phyloP scores from a whole-genome alignment of 2,113 vertebrate genomes.

The Theristicus caerulescens region DNA sequence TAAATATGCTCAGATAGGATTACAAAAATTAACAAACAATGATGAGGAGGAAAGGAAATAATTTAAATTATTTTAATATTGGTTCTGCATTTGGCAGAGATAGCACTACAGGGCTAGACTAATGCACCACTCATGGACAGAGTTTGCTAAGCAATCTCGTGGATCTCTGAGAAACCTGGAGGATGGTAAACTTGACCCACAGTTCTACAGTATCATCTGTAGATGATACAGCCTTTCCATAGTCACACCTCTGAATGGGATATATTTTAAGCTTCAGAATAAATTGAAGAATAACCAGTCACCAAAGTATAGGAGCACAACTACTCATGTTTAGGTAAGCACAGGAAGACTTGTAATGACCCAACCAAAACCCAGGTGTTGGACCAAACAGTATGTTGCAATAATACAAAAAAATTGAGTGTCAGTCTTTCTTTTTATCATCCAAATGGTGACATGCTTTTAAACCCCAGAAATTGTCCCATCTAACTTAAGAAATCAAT shows the following conservation, averaged over 20 bases:
- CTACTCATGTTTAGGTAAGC: background rate
- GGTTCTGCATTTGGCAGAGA: background rate
- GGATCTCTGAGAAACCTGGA: background rate
- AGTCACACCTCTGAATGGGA: no score
- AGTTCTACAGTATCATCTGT: background rate
- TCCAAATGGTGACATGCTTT: background rate
- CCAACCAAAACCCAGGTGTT: background rate
- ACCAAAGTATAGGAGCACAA: background rate
- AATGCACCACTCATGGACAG: background rate
- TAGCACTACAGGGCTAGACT: background rate
- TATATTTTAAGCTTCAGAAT: background rate
- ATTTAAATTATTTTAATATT: background rate
- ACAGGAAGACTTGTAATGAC: background rate
- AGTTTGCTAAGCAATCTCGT: background rate
- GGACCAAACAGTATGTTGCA: background rate
- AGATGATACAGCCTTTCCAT: background rate
- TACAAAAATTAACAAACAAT: background rate
- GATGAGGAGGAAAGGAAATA: background rate
- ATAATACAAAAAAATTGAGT: background rate
- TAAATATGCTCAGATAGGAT: background rate
- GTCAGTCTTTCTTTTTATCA: background rate
- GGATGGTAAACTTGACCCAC: background rate
- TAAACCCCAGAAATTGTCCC: constrained; percentile 1
- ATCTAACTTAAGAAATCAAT: constrained; percentile 61
- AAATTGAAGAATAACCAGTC: background rate